Percentiles rank a stretch among this genome's conserved stretches.
These are phyloP conservation scores for Siderastrea siderea DNA, from an alignment of 92 coral and sea anemone species.

Conservation along the genomic window DNA sequence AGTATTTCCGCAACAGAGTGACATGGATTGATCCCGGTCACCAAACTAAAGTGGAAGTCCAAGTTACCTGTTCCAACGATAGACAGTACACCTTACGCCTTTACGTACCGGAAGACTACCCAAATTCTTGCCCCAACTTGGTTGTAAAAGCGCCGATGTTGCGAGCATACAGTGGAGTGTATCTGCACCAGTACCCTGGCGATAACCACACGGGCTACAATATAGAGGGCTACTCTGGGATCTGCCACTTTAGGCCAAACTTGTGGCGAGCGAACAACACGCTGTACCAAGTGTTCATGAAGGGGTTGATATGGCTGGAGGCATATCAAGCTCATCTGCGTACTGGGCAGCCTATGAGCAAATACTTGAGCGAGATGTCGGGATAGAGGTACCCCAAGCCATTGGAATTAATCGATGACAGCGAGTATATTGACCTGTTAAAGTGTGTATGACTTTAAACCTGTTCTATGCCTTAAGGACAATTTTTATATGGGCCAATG, in stretches of 20 bases:
- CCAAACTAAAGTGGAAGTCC: constrained; percentile 77
- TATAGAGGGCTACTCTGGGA: constrained; percentile 59
- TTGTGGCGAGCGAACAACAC: constrained; percentile 79
- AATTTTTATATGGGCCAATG: too few relatives aligned
- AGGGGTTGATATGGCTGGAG: constrained; percentile 91
- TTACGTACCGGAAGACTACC: constrained; percentile 80
- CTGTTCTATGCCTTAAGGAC: too few relatives aligned
- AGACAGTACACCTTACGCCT: constrained; percentile 72
- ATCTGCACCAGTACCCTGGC: constrained; percentile 21
- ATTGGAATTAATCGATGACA: too few relatives aligned
- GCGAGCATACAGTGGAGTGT: constrained; percentile 22
- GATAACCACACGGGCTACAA: constrained; percentile 57
- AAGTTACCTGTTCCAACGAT: constrained; percentile 67
- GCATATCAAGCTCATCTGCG: constrained; percentile 83
- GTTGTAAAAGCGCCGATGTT: constrained; percentile 66
- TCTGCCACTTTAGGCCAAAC: constrained; percentile 84
- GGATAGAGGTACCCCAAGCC: neutral
- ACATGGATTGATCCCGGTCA: constrained; percentile 81
- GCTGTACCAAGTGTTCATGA: constrained; percentile 84
- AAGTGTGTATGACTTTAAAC: neutral
- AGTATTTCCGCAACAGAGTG: constrained; percentile 61
- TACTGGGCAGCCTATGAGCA: constrained; percentile 75
- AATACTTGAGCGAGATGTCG: constrained; percentile 63
- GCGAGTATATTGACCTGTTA: neutral
- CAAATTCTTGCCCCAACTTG: constrained; percentile 86